These are phyloP conservation scores for Peribatodes rhomboidaria DNA, from an alignment of 2,888 invertebrate species.

Conservation along the genomic window DNA sequence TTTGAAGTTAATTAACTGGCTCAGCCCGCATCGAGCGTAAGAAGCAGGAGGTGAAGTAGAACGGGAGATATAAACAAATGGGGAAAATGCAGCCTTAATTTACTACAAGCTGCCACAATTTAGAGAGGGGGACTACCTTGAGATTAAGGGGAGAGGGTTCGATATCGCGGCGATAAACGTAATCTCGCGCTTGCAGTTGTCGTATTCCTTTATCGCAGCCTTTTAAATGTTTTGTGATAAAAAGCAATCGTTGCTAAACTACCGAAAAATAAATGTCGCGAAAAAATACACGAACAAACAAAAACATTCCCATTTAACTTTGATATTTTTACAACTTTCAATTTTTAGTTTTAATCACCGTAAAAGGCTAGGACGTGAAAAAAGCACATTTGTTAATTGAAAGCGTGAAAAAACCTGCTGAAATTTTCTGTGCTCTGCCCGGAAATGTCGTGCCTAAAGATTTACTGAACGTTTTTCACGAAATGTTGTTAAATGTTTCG, in stretches of 20 bases:
- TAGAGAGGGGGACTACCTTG: slow-evolving; percentile 3
- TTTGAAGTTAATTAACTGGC: slow-evolving; percentile 16
- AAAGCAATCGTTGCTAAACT: neutral
- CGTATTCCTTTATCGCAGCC: slow-evolving; percentile 14
- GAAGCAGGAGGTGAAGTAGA: slow-evolving; percentile 26
- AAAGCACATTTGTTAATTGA: slow-evolving; percentile 17
- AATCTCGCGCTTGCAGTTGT: slow-evolving; percentile 14
- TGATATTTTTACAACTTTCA: slow-evolving; percentile 6
- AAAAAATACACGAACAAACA: neutral
- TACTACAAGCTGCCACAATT: slow-evolving; percentile 34
- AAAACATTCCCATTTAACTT: neutral
- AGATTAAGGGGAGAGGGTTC: slow-evolving; percentile 3
- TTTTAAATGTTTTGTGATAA: neutral
- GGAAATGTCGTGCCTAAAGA: slow-evolving; percentile 5
- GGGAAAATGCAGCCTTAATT: slow-evolving; percentile 37
- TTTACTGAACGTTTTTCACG: neutral
- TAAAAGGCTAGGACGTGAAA: slow-evolving; percentile 9
- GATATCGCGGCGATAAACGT: slow-evolving; percentile 14
- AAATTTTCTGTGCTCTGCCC: neutral
- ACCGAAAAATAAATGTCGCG: neutral
- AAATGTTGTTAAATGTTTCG: neutral
- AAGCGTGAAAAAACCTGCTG: neutral
- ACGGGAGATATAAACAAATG: slow-evolving; percentile 36
- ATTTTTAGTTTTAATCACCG: slow-evolving; percentile 21
- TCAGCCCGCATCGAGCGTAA: neutral